Evolutionary conservation across 2,797 vertebrate species (phyloP), one percentile per base, ranked within the genome.

Genomic region (Chaenodraco wilsoni): DNA sequence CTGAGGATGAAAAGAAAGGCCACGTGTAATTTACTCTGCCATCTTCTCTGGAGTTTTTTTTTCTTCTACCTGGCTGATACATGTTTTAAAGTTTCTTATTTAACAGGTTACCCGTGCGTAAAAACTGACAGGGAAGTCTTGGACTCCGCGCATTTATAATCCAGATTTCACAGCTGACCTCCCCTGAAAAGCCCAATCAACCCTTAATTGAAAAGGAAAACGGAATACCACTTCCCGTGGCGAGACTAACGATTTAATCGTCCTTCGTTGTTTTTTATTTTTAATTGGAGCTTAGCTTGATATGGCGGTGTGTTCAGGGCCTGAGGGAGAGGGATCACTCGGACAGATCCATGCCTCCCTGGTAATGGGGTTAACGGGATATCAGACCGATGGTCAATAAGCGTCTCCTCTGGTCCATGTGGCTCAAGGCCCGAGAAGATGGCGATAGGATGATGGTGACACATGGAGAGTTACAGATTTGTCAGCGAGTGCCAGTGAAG

Each of bases 161-260:
- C 97, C 96, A 96, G 93, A 98, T 98, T 98, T 97, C 96, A 98
- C 97, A 98, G 97, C 94, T 98, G 97, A 99, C 96, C 97, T 96
- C 96, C 95, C 94, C 93, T 97, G 96, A 97, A 99, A 98, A 96
- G 96, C 96, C 95, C 96, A 97, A 97, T 98, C 97, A 97, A 95
- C 95, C 95, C 94, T 95, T 98, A 98, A 98, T 98, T 98, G 96
- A 97, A 97, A 96, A 94, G 96, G 83, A 96, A 97, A 96, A 97
- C 95, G 95, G 96, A 89, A 97, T 96, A 96, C 96, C 95, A 94
- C 95, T 97, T 97, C 95, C 96, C 95, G 95, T 95, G 95, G 96
- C 94, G 96, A 95, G 95, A 95, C 96, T 96, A 96, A 98, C 96
- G 96, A 97, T 97, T 97, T 97, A 97, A 98, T 96, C 95, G 95